Percentiles rank a stretch among this genome's conserved stretches.
Conservation (phyloP, 2,888 invertebrate species). For the Oegoconia quadripuncta region DNA sequence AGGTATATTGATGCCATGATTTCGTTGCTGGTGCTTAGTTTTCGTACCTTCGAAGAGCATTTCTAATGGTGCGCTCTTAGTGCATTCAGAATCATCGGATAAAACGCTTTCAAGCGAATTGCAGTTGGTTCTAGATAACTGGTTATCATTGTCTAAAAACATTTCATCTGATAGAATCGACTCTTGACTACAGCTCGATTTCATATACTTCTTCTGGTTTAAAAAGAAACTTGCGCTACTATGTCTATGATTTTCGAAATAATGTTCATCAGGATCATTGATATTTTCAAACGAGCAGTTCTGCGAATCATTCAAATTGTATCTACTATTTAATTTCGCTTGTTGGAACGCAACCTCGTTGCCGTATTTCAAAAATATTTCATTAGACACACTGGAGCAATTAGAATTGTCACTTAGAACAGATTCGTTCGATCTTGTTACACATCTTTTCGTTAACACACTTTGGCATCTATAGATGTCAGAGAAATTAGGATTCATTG, state of each 20-base stretch:
- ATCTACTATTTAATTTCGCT: constrained; percentile 67
- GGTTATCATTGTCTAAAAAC: constrained; percentile 75
- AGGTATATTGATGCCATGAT: constrained; percentile 45
- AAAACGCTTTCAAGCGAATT: constrained; percentile 89
- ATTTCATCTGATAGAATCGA: constrained; percentile 87
- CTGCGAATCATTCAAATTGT: constrained; percentile 69
- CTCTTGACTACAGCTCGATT: constrained; percentile 85
- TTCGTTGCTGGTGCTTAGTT: constrained; percentile 56
- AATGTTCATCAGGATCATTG: constrained; percentile 54
- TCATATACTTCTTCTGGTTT: constrained; percentile 82
- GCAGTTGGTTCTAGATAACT: constrained; percentile 82
- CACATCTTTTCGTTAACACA: constrained; percentile 74
- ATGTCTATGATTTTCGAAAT: constrained; percentile 79
- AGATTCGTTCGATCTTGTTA: constrained; percentile 79
- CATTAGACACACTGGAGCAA: constrained; percentile 72
- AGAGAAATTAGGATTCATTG: constrained; percentile 51
- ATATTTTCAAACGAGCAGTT: constrained; percentile 71
- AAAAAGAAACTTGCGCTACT: constrained; percentile 91
- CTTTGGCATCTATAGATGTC: constrained; percentile 71
- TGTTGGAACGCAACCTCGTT: constrained; percentile 73
- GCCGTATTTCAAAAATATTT: constrained; percentile 72
- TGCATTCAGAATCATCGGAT: constrained; percentile 88
- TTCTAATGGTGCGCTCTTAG: constrained; percentile 88
- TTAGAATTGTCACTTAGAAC: constrained; percentile 73
- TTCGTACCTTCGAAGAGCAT: constrained; percentile 81